Evolutionary conservation across 2,888 invertebrate genomes (phyloP), one percentile per base, ranked within the genome.

Genomic region (Chalcis sispes): DNA sequence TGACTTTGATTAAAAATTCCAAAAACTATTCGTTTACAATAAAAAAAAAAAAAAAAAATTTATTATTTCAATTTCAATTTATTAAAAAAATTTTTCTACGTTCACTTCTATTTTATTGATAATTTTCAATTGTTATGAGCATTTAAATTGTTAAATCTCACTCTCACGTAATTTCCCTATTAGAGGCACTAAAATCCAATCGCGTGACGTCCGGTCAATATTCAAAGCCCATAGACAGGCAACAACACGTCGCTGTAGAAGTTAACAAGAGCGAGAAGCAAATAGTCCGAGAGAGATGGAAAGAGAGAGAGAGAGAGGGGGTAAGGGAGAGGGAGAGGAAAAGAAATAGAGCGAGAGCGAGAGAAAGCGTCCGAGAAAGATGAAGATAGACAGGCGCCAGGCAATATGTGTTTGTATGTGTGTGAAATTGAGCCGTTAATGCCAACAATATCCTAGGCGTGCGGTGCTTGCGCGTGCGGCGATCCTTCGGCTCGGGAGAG

Each of bases 351-450:
- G n/a, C 27, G 54, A 13, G 15, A 2, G 27, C 1, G 8, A 27
- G 15, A 54, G 15, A 54, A 10, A 27, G n/a, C 8, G 2, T 48
- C 72, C 65, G 78, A 77, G 72, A 77, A 79, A 78, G 74, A 64
- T 71, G 79, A 79, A 75, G 81, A 80, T 46, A 25, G 59, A 66
- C 52, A 2, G 15, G 42, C 2, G 42, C 7, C 13, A 29, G 54
- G 52, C 65, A n/a, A n/a, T n/a, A n/a, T n/a, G n/a, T n/a, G 71
- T n/a, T 54, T 32, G 52, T 36, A n/a, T n/a, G 56, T 27, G 52
- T 84, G 86, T 86, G 86, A 87, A 87, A 87, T 87, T 86, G 87
- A 87, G 86, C 86, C 84, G 87, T 87, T 87, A 86, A 85, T 84
- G 82, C 84, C 81, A 67, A 72, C 66, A 66, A 66, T 76, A 66